These are phyloP conservation scores for Silurus asotus DNA, from an alignment of 2,113 vertebrate genomes.

Conservation along the genomic window DNA sequence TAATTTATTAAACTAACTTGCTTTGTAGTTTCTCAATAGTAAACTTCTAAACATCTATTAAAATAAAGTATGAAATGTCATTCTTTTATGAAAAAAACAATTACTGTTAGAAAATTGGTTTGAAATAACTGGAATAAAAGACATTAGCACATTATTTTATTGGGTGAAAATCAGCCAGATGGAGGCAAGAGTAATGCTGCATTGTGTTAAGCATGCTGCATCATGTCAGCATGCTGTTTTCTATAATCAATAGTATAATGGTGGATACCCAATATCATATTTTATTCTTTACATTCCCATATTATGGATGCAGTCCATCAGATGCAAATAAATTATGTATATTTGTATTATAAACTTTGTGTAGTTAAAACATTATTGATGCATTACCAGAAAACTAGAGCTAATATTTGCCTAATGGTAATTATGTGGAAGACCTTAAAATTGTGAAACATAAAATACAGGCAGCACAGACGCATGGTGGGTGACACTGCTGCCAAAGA, in stretches of 20 bases:
- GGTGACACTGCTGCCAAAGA: not conserved
- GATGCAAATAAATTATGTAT: not conserved
- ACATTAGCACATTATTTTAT: not conserved
- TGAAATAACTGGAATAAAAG: not conserved
- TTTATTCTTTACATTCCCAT: not conserved
- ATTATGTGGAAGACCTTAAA: not conserved
- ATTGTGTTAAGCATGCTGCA: not conserved
- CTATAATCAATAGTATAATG: not conserved
- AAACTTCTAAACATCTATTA: not conserved
- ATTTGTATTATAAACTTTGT: not conserved
- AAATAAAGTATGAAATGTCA: not conserved
- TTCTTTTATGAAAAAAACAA: not conserved
- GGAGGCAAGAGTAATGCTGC: not conserved
- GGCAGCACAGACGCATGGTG: too few relatives aligned
- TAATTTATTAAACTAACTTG: not conserved
- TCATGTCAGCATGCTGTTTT: not conserved
- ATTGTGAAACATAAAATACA: not conserved
- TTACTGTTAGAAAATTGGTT: not conserved
- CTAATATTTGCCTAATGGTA: not conserved
- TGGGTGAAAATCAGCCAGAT: not conserved
- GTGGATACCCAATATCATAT: not conserved
- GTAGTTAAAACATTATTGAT: not conserved
- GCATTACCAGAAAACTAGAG: not conserved
- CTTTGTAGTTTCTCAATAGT: not conserved
- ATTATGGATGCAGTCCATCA: not conserved